A percentile compares a stretch with the other conserved stretches of the same genome.
phyloP scores from a whole-genome alignment of 2,113 vertebrate genomes.

The Thinocorus orbignyianus region DNA sequence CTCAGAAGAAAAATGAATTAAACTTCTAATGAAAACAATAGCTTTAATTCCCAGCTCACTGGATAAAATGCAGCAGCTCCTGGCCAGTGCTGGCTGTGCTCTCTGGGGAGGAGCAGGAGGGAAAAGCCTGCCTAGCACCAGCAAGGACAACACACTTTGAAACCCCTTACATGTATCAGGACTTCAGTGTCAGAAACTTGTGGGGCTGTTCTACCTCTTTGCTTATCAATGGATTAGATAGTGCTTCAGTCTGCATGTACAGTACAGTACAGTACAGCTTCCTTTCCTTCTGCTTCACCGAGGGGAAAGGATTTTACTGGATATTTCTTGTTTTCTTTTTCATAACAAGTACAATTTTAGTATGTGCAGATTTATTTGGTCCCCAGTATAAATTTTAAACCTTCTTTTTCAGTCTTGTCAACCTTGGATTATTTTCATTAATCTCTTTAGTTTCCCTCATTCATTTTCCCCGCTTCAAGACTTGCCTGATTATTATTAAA shows the following conservation, averaged over 20 bases:
- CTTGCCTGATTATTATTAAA: neutral
- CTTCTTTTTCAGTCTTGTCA: neutral
- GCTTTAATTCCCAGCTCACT: neutral
- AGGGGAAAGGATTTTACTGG: neutral
- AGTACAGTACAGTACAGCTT: neutral
- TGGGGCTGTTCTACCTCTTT: neutral
- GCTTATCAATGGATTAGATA: neutral
- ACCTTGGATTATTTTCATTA: neutral
- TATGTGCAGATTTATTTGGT: neutral
- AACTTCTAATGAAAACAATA: neutral
- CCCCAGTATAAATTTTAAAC: neutral
- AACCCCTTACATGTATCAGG: neutral
- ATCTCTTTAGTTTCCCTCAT: neutral
- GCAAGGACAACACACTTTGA: neutral
- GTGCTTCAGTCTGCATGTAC: neutral
- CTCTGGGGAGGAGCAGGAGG: neutral
- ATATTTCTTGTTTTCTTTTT: neutral
- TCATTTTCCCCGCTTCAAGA: neutral
- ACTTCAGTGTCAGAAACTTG: neutral
- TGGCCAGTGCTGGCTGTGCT: neutral
- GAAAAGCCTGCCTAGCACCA: neutral
- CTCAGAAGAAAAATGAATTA: neutral
- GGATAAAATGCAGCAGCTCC: neutral
- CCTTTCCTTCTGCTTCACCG: neutral
- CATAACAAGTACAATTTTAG: neutral